Percentiles rank a stretch among this genome's conserved stretches.
These are phyloP conservation scores for Trididemnum clinides DNA, from an alignment of 23 tunicate genomes.

Conservation along the genomic window DNA sequence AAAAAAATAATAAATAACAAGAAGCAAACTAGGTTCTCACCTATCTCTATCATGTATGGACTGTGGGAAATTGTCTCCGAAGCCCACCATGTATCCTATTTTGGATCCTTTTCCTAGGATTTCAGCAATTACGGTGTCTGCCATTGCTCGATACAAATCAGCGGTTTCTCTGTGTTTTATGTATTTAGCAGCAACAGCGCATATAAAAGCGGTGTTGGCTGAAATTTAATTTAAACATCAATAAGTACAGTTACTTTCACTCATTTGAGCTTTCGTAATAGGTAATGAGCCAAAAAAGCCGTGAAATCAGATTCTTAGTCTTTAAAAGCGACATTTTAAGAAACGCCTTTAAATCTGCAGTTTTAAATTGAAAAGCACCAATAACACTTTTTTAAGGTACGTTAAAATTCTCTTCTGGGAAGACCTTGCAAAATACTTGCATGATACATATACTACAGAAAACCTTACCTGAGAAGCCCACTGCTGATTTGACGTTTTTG, in stretches of 20 bases:
- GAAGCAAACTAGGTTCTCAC: neutral
- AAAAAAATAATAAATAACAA: too few relatives aligned
- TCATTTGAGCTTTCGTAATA: too few relatives aligned
- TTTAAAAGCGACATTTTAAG: neutral
- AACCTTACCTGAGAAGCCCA: neutral
- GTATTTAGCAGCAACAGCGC: conserved; percentile 47
- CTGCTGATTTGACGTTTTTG: neutral
- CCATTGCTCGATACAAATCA: conserved; percentile 33
- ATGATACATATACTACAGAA: neutral
- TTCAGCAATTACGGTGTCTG: conserved; percentile 26
- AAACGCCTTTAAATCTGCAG: neutral
- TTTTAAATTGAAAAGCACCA: neutral
- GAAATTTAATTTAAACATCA: too few relatives aligned
- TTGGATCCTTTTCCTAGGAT: conserved; percentile 48
- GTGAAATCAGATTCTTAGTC: neutral
- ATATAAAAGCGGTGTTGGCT: conserved; percentile 72
- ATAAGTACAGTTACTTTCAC: too few relatives aligned
- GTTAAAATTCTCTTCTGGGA: too few relatives aligned
- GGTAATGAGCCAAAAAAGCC: too few relatives aligned
- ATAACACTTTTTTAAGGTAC: too few relatives aligned
- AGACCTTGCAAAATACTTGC: too few relatives aligned
- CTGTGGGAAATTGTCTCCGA: conserved; percentile 46
- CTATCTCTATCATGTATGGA: conserved; percentile 70
- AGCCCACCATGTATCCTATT: conserved; percentile 70
- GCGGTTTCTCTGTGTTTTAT: neutral